phyloP scores from a whole-genome alignment of 2,797 vertebrate genomes.

The Malurus leucopterus region DNA sequence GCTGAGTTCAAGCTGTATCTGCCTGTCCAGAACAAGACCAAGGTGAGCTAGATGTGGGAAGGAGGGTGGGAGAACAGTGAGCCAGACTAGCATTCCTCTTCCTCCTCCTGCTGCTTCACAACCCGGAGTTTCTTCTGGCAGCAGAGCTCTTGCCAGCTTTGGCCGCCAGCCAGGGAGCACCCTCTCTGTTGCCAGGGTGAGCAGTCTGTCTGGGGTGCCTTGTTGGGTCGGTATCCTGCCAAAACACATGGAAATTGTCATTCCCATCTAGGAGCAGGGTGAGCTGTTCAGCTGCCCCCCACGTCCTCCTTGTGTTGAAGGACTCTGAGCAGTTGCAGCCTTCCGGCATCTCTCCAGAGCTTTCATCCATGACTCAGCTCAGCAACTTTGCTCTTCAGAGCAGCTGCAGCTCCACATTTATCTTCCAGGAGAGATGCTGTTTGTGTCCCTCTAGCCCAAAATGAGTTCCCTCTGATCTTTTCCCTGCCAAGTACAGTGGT shows the following conservation, averaged over 20 bases:
- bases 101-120: background rate
- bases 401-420: background rate
- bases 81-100: background rate
- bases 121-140: background rate
- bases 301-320: background rate
- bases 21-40: slow-evolving; percentile 93
- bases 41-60: slow-evolving; percentile 73
- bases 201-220: background rate
- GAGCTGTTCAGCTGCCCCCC: background rate
- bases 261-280: background rate
- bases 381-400: background rate
- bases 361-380: background rate
- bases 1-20: slow-evolving; percentile 96
- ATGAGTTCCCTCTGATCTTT: background rate
- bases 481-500: background rate
- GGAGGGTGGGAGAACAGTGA: background rate
- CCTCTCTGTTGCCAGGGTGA: background rate
- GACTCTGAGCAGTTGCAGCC: background rate
- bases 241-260: background rate
- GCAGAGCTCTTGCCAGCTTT: background rate
- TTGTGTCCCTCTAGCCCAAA: background rate
- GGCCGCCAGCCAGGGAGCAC: background rate
- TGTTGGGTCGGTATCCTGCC: background rate
- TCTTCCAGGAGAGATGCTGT: background rate
- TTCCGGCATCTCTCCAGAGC: background rate